phyloP scores from a whole-genome alignment of 2,797 vertebrate genomes.

The Cetoscarus ocellatus region DNA sequence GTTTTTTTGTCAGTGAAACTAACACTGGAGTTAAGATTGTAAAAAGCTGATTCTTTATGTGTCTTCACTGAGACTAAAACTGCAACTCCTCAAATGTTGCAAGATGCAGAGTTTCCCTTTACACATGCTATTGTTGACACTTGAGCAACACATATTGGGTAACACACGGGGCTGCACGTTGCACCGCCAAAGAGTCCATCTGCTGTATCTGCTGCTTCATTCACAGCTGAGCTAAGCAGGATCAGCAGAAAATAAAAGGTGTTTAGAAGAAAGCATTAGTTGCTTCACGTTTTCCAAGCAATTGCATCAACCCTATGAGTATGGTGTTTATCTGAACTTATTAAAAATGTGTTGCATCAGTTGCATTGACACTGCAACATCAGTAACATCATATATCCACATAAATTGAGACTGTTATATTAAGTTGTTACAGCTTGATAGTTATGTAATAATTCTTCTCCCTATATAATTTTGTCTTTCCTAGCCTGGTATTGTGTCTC shows the following conservation, averaged over 20 bases:
- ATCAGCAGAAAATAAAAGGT: constrained; percentile 23
- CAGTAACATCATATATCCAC: no score
- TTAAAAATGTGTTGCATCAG: background rate
- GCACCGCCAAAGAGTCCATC: background rate
- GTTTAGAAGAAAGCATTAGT: background rate
- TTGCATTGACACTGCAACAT: no score
- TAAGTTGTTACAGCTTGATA: no score
- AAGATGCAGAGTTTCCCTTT: constrained; percentile 25
- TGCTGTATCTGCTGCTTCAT: constrained; percentile 17
- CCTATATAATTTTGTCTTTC: constrained; percentile 42
- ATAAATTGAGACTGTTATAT: no score
- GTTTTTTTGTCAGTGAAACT: no score
- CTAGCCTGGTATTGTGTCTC: constrained; percentile 96
- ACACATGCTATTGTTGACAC: constrained; percentile 24
- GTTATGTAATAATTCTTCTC: background rate
- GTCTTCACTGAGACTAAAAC: background rate
- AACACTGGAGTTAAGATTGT: background rate
- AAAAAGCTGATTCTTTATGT: background rate
- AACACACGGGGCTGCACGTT: constrained; percentile 8
- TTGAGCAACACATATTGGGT: constrained; percentile 32
- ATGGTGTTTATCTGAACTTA: constrained; percentile 5
- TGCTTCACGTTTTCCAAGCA: background rate
- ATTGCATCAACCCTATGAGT: background rate
- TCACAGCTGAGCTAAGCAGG: constrained; percentile 1
- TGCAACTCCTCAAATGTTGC: background rate